A percentile compares a stretch with the other conserved stretches of the same genome.
Conservation (phyloP, 2,888 invertebrate genomes). For the Tipula vernalis region DNA sequence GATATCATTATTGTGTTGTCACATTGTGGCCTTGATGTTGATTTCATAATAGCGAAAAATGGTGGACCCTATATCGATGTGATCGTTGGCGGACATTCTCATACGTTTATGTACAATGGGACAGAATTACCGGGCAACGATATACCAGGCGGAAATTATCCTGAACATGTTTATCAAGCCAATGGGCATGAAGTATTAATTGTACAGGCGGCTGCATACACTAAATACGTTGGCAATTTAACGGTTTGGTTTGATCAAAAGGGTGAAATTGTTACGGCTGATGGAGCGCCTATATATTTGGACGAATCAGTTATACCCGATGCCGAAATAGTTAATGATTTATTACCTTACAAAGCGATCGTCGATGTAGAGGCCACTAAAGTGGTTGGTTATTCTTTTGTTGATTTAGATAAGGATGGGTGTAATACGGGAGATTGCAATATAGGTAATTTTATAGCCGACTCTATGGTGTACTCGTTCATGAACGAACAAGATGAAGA, state of each 20-base stretch:
- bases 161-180: conserved; percentile 44
- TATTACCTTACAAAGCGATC: conserved; percentile 45
- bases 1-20: conserved; percentile 72
- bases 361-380: conserved; percentile 43
- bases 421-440: conserved; percentile 65
- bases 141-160: conserved; percentile 49
- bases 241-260: conserved; percentile 53
- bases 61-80: conserved; percentile 59
- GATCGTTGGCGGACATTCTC: conserved; percentile 74
- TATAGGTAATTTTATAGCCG: conserved; percentile 58
- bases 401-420: conserved; percentile 44
- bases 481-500: conserved; percentile 34
- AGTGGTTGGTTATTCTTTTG: conserved; percentile 44
- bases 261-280: conserved; percentile 51
- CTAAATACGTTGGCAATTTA: conserved; percentile 66
- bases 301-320: conserved; percentile 43
- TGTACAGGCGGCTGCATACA: conserved; percentile 60
- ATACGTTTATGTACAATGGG: conserved; percentile 61
- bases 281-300: conserved; percentile 62
- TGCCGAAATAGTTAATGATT: conserved; percentile 23
- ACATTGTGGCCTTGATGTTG: conserved; percentile 62
- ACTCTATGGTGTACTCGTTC: conserved; percentile 48
- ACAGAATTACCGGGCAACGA: conserved; percentile 44
- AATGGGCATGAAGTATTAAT: conserved; percentile 38
- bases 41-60: conserved; percentile 49